Evolutionary conservation across 2,888 invertebrate genomes (phyloP).

Genomic region (Druceiella hillmani): DNA sequence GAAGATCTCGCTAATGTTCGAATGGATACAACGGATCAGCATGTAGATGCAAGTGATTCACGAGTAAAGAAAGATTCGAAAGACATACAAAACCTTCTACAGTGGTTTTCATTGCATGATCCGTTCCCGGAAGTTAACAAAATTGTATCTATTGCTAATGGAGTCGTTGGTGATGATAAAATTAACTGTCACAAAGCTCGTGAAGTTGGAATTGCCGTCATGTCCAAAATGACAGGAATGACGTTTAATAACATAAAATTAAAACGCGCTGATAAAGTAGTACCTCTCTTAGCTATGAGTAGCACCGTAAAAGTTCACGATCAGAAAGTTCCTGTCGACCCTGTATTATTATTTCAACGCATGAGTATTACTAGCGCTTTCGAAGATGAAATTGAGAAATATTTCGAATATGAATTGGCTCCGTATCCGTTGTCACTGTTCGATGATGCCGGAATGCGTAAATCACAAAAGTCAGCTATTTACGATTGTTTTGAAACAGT

Average conservation of each 20-base stretch:
- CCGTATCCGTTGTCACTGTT: no score
- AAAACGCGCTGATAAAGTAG: conserved; percentile 29
- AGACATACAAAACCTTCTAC: conserved; percentile 27
- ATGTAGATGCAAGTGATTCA: conserved; percentile 32
- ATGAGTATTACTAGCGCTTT: conserved; percentile 26
- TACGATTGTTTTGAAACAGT: no score
- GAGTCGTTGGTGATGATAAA: conserved; percentile 24
- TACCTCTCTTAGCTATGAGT: conserved; percentile 29
- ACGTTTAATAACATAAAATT: conserved; percentile 29
- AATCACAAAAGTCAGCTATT: conserved; percentile 12
- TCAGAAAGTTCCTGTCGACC: conserved; percentile 1
- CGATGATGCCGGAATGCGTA: conserved; percentile 9
- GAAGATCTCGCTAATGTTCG: conserved; percentile 28
- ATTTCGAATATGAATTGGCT: no score
- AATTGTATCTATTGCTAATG: conserved; percentile 22
- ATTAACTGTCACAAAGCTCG: conserved; percentile 26
- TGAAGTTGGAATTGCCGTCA: conserved; percentile 25
- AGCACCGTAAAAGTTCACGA: conserved; percentile 23
- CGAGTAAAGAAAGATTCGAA: conserved; percentile 28
- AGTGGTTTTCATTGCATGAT: conserved; percentile 30
- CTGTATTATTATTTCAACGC: conserved; percentile 28
- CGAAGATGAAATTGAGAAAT: no score
- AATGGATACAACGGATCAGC: conserved; percentile 30
- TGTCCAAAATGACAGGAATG: conserved; percentile 27
- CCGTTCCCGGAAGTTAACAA: conserved; percentile 25